Base-by-base conservation (phyloP, 2,113 vertebrate genomes). In the Cryptotis parvus region DNA sequence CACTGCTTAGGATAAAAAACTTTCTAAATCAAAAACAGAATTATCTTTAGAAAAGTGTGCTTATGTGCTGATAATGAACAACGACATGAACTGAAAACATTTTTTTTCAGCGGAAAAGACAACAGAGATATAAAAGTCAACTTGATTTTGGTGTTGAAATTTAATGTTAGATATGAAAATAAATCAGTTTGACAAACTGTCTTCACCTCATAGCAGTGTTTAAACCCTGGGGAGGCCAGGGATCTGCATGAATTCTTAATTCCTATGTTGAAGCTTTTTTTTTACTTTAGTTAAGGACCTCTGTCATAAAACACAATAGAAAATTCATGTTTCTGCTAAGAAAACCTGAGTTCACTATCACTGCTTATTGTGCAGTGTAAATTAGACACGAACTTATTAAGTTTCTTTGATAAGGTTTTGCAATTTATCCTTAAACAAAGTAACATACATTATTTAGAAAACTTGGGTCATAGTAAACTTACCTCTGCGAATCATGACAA, bases 371-470 rank as follows among this genome's bases (percentile, higher is more conserved):
- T 95, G 94, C 91, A 95, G 72, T 55, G 45, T 14, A 33, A 96
- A 94, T 96, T 97, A 97, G 92, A 85, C 74, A 61, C 77, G 37
- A 66, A 92, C 61, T 33, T 70, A 76, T 31, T 93, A 96, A 96
- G 91, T 94, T 95, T 92, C 45, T 96, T 96, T 97, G 92, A 96
- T 95, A 96, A 92, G 94, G 69, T 92, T 96, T 93, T 83, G 27
- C 86, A 96, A 96, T 70, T 78, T 88, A 95, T 90, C 66, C 29
- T 81, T 96, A 79, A 81, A 92, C 74, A 45, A 61, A 90, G 27
- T 66, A 80, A 77, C 89, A 96, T 94, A 77, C 89, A 96, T 94
- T 72, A 92, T 43, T 82, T 68, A 94, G 92, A 90, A 95, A 69
- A 97, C 95, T 87, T 97, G 69, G 79, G 85, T 95, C 85, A 94